phyloP scores from a whole-genome alignment of 2,888 invertebrate genomes.

The Drosophila conformis region DNA sequence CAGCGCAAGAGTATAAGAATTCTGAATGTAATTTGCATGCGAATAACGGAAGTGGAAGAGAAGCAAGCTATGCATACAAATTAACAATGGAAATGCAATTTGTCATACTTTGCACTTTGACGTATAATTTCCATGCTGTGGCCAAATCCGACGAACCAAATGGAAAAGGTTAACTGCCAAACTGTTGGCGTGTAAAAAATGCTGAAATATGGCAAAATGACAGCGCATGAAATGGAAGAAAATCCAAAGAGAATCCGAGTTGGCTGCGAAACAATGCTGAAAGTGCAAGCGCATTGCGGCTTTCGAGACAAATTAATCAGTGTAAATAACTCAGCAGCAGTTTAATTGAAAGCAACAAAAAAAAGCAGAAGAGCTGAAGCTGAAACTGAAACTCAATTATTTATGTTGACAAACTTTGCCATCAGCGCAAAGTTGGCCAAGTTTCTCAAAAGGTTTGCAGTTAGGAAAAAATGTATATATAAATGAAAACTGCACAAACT shows the following conservation, averaged over 20 bases:
- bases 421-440: not conserved
- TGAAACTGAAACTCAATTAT: not conserved
- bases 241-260: not conserved
- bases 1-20: constrained; percentile 10
- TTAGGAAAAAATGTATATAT: not conserved
- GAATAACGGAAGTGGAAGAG: not conserved
- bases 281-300: constrained; percentile 40
- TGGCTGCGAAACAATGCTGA: constrained; percentile 4
- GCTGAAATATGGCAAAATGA: constrained; percentile 41
- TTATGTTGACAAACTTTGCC: constrained; percentile 16
- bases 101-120: constrained; percentile 66
- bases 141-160: constrained; percentile 19
- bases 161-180: constrained; percentile 37
- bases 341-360: not conserved
- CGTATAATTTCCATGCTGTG: constrained; percentile 62
- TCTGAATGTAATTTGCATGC: constrained; percentile 49
- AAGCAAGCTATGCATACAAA: constrained; percentile 53
- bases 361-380: not conserved
- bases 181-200: constrained; percentile 33
- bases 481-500: constrained; percentile 24
- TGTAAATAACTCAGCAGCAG: constrained; percentile 9
- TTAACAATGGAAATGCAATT: constrained; percentile 73
- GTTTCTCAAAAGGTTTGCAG: constrained; percentile 3
- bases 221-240: constrained; percentile 47
- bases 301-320: constrained; percentile 45